Percentiles rank a stretch among this genome's conserved stretches.
These are phyloP conservation scores for Pipra filicauda DNA, from an alignment of 2,113 vertebrate species.

Conservation along the genomic window DNA sequence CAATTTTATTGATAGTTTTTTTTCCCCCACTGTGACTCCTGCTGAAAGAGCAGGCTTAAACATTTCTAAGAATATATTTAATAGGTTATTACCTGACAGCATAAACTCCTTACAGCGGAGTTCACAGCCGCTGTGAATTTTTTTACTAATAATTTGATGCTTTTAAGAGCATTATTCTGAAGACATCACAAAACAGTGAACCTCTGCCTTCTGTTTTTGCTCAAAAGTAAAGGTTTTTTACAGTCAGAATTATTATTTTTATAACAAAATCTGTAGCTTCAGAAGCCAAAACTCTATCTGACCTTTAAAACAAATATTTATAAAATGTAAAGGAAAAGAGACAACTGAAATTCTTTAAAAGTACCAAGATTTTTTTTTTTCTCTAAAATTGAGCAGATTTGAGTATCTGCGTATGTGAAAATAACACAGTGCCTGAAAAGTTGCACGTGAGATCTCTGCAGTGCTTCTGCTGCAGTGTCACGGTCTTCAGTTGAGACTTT, in stretches of 20 bases:
- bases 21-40: neutral
- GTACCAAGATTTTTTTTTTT: neutral
- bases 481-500: neutral
- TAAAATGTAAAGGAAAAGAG: neutral
- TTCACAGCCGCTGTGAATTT: neutral
- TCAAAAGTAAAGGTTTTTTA: neutral
- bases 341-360: neutral
- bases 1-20: neutral
- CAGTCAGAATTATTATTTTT: neutral
- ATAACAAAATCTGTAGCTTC: neutral
- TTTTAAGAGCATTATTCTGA: neutral
- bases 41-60: neutral
- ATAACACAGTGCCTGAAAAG: neutral
- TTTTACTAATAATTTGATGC: neutral
- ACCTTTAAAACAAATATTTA: neutral
- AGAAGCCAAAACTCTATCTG: neutral
- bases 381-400: neutral
- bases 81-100: neutral
- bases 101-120: neutral
- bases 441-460: neutral
- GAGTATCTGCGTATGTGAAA: neutral
- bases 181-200: neutral
- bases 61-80: neutral
- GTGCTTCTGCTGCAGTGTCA: neutral
- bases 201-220: neutral